Percentiles rank a stretch among this genome's conserved stretches.
Evolutionary conservation across 1,140 invertebrate genomes (phyloP).

Genomic region (Brachionus angularis): DNA sequence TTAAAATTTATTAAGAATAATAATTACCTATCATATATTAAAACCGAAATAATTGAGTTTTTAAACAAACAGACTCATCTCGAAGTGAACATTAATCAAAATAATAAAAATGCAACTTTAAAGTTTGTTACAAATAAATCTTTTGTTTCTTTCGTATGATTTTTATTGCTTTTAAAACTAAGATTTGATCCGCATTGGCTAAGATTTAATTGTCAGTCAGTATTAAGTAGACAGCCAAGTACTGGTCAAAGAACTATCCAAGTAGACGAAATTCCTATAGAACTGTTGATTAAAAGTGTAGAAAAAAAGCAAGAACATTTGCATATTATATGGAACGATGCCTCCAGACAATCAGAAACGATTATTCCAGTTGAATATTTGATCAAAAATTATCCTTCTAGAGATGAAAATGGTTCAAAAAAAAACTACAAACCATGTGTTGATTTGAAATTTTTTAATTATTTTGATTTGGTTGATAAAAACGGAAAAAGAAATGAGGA

Average conservation of each 20-base stretch:
- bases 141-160: background rate
- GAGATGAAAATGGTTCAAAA: background rate
- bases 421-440: conserved; percentile 4
- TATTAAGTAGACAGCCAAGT: background rate
- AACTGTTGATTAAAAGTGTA: background rate
- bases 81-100: no score
- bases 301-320: background rate
- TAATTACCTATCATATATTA: no score
- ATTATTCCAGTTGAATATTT: conserved; percentile 22
- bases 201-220: conserved; percentile 41
- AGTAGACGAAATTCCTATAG: background rate
- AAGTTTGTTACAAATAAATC: background rate
- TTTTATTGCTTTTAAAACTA: no score
- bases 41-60: no score
- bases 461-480: background rate
- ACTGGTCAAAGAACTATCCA: conserved; percentile 25
- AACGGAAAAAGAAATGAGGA: background rate
- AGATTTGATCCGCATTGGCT: conserved; percentile 41
- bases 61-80: no score
- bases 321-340: background rate
- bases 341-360: background rate
- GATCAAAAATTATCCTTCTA: conserved; percentile 7
- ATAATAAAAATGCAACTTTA: background rate
- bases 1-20: no score
- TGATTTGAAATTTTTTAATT: conserved; percentile 12